Evolutionary conservation across 2,113 vertebrate genomes (phyloP).

Genomic region (Chamaea fasciata): DNA sequence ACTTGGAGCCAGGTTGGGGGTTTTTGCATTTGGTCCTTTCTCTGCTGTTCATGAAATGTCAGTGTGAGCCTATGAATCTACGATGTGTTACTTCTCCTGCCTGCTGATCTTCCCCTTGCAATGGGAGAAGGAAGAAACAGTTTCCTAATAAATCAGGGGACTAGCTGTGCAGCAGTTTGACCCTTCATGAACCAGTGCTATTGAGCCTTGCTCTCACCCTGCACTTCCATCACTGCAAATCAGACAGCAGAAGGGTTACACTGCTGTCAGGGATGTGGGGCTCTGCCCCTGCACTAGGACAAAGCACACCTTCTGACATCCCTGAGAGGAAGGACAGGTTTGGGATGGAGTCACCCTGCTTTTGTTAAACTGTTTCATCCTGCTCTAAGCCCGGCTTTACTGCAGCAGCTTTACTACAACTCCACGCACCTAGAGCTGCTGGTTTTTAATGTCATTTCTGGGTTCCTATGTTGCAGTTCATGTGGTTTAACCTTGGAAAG

Average conservation of each 20-base stretch:
- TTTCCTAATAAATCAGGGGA: background rate
- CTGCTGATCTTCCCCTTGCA: background rate
- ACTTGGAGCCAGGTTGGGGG: background rate
- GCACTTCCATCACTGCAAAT: background rate
- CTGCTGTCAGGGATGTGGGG: fast-evolving
- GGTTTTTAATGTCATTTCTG: background rate
- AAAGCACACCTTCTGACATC: fast-evolving
- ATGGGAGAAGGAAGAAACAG: background rate
- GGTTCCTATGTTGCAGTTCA: background rate
- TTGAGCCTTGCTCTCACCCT: background rate
- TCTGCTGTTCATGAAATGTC: slow-evolving; percentile 7
- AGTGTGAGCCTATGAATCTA: slow-evolving; percentile 32
- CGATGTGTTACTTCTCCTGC: background rate
- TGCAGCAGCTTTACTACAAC: background rate
- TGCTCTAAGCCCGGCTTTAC: background rate
- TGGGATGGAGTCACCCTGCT: background rate
- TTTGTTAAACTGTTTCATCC: background rate
- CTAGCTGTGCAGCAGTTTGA: background rate
- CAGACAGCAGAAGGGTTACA: background rate
- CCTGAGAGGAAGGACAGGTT: background rate
- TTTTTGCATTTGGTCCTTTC: slow-evolving; percentile 7
- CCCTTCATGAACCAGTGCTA: background rate
- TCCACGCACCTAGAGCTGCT: background rate
- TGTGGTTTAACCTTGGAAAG: background rate
- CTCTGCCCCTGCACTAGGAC: background rate